A percentile compares a stretch with the other conserved stretches of the same genome.
Evolutionary conservation across 2,113 vertebrate species (phyloP).

Genomic region (Xiphias gladius): DNA sequence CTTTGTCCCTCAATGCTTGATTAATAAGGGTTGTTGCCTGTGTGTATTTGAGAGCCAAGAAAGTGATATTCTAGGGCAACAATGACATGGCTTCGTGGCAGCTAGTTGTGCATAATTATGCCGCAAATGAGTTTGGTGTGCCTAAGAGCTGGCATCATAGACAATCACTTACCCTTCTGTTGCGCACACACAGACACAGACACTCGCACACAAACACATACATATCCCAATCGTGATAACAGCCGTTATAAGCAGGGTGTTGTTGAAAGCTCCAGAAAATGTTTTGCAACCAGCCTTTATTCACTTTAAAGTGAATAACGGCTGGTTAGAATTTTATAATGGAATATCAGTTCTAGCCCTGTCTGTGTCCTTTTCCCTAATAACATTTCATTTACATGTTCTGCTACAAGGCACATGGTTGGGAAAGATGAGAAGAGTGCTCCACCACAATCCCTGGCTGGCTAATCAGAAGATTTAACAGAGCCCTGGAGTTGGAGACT

Average conservation of each 20-base stretch:
- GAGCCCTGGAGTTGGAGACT: conserved; percentile 52
- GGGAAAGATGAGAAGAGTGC: conserved; percentile 34
- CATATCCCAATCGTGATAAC: conserved; percentile 47
- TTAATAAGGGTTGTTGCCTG: conserved; percentile 66
- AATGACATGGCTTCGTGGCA: conserved; percentile 66
- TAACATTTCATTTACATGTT: conserved; percentile 53
- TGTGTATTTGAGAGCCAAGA: conserved; percentile 46
- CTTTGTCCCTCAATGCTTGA: conserved; percentile 61
- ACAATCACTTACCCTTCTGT: conserved; percentile 41
- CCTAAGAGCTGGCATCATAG: conserved; percentile 65
- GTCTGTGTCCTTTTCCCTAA: conserved; percentile 26
- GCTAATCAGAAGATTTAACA: conserved; percentile 72
- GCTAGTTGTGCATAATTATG: conserved; percentile 72
- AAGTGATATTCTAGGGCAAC: conserved; percentile 43
- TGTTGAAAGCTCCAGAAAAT: conserved; percentile 37
- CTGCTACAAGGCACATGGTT: conserved; percentile 10
- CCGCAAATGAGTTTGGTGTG: conserved; percentile 62
- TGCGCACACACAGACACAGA: conserved; percentile 24
- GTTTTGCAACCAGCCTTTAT: conserved; percentile 19
- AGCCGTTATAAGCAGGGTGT: conserved; percentile 39
- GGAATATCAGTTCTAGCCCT: conserved; percentile 16
- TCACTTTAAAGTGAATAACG: conserved; percentile 41
- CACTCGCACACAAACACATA: conserved; percentile 7
- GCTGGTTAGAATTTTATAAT: conserved; percentile 29
- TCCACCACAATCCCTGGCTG: conserved; percentile 34